Base-by-base conservation (phyloP, 2,797 vertebrate genomes). In the Ispidina picta region DNA sequence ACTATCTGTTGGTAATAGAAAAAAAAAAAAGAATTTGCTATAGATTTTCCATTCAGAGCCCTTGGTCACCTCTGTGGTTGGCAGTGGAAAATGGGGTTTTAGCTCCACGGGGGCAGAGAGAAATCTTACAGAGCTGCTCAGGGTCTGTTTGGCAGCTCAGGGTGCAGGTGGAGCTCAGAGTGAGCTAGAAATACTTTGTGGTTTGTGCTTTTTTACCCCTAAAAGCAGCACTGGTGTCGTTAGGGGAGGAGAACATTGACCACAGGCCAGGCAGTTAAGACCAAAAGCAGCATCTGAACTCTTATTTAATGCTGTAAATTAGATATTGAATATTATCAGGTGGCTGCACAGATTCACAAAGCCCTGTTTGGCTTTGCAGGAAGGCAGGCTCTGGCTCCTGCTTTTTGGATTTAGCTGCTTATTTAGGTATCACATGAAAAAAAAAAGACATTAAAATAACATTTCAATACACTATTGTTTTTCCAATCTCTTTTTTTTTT, bases 101-200 rank as follows among this genome's bases (percentile, higher is more conserved):
- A 31, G 54, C 35, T 71, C 54, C 35, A 11, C 35, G 9, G 35
- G 35, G 35, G 35, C 35, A 14, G 19, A 43, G 3, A 28, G 22
- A 49, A 66, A 29, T 0, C 0, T 22, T 15, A 28, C 5, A 39
- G 29, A 60, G 39, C 2, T n/a, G 49, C 8, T n/a, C 13, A 49
- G 79, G 73, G 80, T 82, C 46, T 10, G 2, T 46, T 66, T 6
- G 52, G 39, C 28, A 54, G n/a, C 8, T 81, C 22, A 35, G 43
- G 18, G 35, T 91, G 79, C 35, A 46, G 72, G 49, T 70, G 28
- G 1, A 41, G 74, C 63, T 72, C 0, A 0, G 46, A 17, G n/a
- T 41, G 68, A 66, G 41, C 66, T 63, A 9, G 59, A 88, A 94
- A 76, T 91, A 82, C 37, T 22, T 73, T 0, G 64, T 88, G 94